Evolutionary conservation across 1,140 invertebrate genomes (phyloP), one percentile per base, ranked within the genome.

Genomic region (Leptestheria dahalacensis): DNA sequence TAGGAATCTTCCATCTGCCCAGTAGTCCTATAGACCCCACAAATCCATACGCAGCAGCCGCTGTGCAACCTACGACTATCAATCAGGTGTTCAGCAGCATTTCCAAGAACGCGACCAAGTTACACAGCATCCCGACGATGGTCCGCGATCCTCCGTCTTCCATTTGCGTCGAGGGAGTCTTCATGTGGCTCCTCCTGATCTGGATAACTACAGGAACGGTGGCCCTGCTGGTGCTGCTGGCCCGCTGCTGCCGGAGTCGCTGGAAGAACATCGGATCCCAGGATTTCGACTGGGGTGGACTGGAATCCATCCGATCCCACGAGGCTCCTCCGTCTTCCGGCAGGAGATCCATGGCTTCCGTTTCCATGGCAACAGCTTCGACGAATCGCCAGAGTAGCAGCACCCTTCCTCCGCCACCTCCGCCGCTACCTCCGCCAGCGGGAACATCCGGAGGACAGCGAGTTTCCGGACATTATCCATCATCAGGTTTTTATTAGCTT

Each of bases 91-190:
- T 41, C 33, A 15, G 33, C 15, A 41, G 33, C 33, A 15, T 41
- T 6, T 41, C 33, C 33, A 41, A 41, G 33, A 41, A 41, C 33
- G 6, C 15, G 6, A 41, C 33, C 15, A 6, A 15, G 6, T 41
- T 15, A 6, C 33, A 41, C 33, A 41, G 15, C 15, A 15, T 41
- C 33, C 33, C 33, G 15, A 15, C 6, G 6, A 41, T 41, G 6
- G 6, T 9, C 6, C 33, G 15, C 33, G 33, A 41, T 6, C 33
- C 33, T 41, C 33, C 33, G 33, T 6, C 53, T 24, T 56, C 28
- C 29, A 48, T 60, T 1, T 60, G 58, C 58, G 48, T 60, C n/a
- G 58, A 60, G 21, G 58, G 58, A 18, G 58, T 60, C 51, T 49
- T 60, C 9, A 23, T 60, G 23, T 60, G 58, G 58, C n/a, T 60